These are phyloP conservation scores for Salminus brasiliensis DNA, from an alignment of 2,113 vertebrate genomes.

Conservation along the genomic window DNA sequence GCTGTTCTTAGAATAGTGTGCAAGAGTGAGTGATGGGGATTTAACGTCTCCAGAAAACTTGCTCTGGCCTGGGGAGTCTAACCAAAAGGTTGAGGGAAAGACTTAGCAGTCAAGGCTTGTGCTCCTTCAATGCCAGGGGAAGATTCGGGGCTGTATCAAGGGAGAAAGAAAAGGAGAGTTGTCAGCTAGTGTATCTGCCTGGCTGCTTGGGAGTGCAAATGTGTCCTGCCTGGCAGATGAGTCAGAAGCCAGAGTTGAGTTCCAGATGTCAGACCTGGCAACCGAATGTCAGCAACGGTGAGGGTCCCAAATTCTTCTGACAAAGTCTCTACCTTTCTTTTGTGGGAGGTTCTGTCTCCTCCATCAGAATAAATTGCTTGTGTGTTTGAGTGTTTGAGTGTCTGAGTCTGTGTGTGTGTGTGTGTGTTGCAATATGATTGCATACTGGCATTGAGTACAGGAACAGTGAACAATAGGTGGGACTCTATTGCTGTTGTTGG, in stretches of 20 bases:
- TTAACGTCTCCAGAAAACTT: slow-evolving; percentile 14
- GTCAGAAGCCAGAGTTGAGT: slow-evolving; percentile 11
- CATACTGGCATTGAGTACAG: not conserved
- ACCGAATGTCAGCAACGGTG: slow-evolving; percentile 23
- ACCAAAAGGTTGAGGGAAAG: slow-evolving; percentile 18
- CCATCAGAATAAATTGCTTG: not conserved
- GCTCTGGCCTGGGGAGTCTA: not conserved
- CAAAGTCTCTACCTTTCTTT: slow-evolving; percentile 22
- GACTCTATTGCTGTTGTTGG: not conserved
- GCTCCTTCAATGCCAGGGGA: slow-evolving; percentile 31
- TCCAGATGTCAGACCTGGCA: slow-evolving; percentile 46
- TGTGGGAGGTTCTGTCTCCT: slow-evolving; percentile 9
- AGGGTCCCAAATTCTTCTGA: slow-evolving; percentile 26
- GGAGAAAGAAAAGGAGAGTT: slow-evolving; percentile 46
- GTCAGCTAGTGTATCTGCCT: slow-evolving; percentile 39
- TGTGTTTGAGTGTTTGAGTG: slow-evolving; percentile 11
- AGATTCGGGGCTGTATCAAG: slow-evolving; percentile 28
- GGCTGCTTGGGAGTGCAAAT: slow-evolving; percentile 39
- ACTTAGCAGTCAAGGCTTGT: slow-evolving; percentile 42
- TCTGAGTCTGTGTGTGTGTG: not conserved
- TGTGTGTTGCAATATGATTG: not conserved
- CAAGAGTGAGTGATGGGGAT: slow-evolving; percentile 21
- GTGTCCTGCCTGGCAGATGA: slow-evolving; percentile 33
- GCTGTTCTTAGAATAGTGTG: not conserved
- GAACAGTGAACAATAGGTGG: not conserved